Evolutionary conservation across 2,797 vertebrate species (phyloP), one percentile per base, ranked within the genome.

Genomic region (Chiroxiphia lanceolata): DNA sequence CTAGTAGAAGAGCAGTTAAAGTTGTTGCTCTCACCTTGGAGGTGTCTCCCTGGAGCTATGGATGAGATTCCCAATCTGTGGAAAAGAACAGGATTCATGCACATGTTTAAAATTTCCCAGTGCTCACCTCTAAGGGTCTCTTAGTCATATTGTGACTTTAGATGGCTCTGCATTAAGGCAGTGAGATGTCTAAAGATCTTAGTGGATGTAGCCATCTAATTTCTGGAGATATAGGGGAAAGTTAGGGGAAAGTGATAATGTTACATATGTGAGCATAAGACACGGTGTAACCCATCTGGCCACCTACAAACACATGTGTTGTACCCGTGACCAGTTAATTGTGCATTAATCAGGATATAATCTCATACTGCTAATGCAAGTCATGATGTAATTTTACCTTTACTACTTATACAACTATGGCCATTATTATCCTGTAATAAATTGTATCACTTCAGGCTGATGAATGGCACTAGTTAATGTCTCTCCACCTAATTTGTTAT

Each of bases 301-400:
- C 92, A 90, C 92, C 95, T 92, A 81, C 79, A 90, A 96, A 96
- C 92, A 94, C 90, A 63, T 53, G 93, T 75, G 16, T 51, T 84
- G 86, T 87, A 81, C 72, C 70, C 84, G 74, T 72, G 96, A 96
- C 91, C 94, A 95, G 94, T 95, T 97, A 95, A 97, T 96, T 96
- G 96, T 95, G 80, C 96, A 92, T 97, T 96, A 94, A 94, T 97
- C 96, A 97, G 96, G 91, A 90, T 85, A 97, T 90, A 97, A 94
- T 96, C 91, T 96, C 94, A 89, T 85, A 72, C 60, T 89, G 90
- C 93, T 97, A 95, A 95, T 91, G 97, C 95, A 95, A 94, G 87
- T 79, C 90, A 94, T 93, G 93, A 94, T 95, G 89, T 97, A 94
- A 96, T 97, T 93, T 95, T 96, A 93, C 92, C 86, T 94, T 95